These are phyloP conservation scores for Corythornis leucogaster DNA, from an alignment of 2,797 vertebrate species.

Conservation along the genomic window DNA sequence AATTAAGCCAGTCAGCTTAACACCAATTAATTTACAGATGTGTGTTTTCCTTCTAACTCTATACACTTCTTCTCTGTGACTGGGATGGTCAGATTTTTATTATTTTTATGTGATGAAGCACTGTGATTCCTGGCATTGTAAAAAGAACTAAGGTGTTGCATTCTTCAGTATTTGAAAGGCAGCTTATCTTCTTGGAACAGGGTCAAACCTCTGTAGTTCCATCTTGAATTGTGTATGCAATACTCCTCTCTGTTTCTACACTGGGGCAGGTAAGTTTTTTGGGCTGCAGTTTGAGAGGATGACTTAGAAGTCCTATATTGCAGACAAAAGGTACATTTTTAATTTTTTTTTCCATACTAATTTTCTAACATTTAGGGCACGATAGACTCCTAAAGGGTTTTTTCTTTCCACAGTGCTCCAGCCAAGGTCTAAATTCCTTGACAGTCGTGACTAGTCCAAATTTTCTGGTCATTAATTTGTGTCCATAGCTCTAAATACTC, in stretches of 20 bases:
- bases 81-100: background rate
- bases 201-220: background rate
- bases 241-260: background rate
- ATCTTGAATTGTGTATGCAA: background rate
- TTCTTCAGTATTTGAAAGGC: background rate
- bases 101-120: background rate
- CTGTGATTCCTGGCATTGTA: background rate
- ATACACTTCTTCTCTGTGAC: fast-evolving
- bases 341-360: background rate
- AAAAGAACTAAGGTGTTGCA: background rate
- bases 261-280: background rate
- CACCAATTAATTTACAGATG: background rate
- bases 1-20: background rate
- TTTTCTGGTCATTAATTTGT: background rate
- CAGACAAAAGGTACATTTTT: background rate
- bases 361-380: background rate
- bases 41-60: background rate
- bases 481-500: background rate
- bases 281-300: background rate
- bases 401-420: background rate
- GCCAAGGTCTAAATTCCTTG: background rate
- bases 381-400: background rate
- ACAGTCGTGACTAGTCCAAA: background rate
- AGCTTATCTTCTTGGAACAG: background rate
- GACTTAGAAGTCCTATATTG: background rate